A percentile compares a stretch with the other conserved stretches of the same genome.
Conservation (phyloP, 2,113 vertebrate species). For the Epinephelus fuscoguttatus region DNA sequence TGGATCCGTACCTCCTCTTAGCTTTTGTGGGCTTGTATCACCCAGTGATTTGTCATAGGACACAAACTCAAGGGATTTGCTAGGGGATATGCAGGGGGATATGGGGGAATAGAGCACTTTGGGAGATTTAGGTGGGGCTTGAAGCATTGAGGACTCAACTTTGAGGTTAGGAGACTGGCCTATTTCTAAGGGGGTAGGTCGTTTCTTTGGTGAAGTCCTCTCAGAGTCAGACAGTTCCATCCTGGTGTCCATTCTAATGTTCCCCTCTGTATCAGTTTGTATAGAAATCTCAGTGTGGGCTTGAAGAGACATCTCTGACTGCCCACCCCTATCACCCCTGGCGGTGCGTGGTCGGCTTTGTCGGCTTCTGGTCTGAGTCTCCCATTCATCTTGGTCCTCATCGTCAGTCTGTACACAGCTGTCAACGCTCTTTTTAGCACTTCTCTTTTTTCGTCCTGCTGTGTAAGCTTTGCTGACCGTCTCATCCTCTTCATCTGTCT, state of each 20-base stretch:
- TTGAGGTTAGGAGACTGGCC: conserved; percentile 91
- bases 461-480: conserved; percentile 88
- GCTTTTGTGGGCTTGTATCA: conserved; percentile 93
- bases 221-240: conserved; percentile 95
- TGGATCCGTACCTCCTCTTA: conserved; percentile 87
- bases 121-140: conserved; percentile 95
- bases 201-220: conserved; percentile 92
- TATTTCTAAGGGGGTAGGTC: conserved; percentile 95
- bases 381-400: conserved; percentile 99
- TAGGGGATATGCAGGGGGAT: conserved; percentile 94
- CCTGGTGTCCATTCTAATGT: conserved; percentile 92
- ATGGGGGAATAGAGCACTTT: conserved; percentile 98
- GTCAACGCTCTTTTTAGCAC: conserved; percentile 93
- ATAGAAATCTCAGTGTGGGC: conserved; percentile 98
- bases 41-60: conserved; percentile 95
- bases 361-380: conserved; percentile 87
- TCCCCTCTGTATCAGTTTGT: conserved; percentile 95
- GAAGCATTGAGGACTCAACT: conserved; percentile 89
- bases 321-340: conserved; percentile 89
- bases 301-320: conserved; percentile 92
- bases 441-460: conserved; percentile 89
- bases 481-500: conserved; percentile 96
- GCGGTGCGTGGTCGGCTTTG: conserved; percentile 89
- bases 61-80: conserved; percentile 96
- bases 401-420: conserved; percentile 98